Base-by-base conservation (phyloP, 30 jellyfish, hydroid and myxozoan species). In the Cassiopea andromeda region DNA sequence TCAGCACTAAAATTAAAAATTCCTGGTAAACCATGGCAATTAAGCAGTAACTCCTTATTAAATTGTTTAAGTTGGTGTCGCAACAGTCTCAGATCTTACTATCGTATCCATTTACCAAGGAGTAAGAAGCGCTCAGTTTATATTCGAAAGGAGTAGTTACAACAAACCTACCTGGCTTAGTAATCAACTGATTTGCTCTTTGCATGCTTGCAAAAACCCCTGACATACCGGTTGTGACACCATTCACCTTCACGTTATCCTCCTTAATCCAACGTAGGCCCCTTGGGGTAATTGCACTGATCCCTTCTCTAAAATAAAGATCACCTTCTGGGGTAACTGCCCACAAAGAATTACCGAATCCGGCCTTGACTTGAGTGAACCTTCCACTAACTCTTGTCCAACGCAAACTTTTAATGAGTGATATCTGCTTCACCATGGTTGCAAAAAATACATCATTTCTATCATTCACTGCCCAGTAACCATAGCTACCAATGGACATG, bases 341-440 rank as follows among this genome's bases (percentile, higher is more conserved):
- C 99, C 99, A 95, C 1, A 95, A 91, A 46, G 92, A 85, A 7
- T 98, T 97, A 71, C 98, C 98, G 68, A 87, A 95, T 17, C 99
- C 99, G 13, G 98, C 95, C 66, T 86, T 87, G 69, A 95, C 82
- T 58, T 87, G 92, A 18, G 57, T 18, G 80, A 91, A 82, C 44
- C 60, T 87, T 5, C 97, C 96, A 69, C 89, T 73, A 7, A 94
- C 90, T 60, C 90, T 95, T 48, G 86, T 73, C 88, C 89, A 78
- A 1, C 88, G 88, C 72, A 85, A 82, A 2, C 88, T 70, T 7
- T 43, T 27, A 44, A 79, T n/a, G 44, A 87, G 19, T 2, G 78
- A 85, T 48, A 73, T 88, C 38, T 66, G 44, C 43, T 91, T 97
- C 27, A 80, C 60, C 44, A 79, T 57, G 7, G 97, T 61, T 2